Conservation (phyloP, 1,140 invertebrate genomes). For the Oryzaephilus surinamensis region DNA sequence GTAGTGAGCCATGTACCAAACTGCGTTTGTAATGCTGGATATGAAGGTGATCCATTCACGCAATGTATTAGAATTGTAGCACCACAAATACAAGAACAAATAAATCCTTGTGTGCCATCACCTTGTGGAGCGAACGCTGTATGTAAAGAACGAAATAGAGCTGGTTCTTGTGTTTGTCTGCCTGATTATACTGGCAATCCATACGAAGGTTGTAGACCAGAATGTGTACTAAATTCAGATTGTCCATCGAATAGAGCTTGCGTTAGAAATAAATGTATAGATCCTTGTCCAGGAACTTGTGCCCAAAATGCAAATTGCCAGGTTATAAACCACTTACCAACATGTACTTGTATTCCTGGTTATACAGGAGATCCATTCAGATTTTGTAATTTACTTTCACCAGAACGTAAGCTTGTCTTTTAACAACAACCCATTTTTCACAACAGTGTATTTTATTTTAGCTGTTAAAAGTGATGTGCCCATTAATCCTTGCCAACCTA, state of each 20-base stretch:
- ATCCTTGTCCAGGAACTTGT: slow-evolving; percentile 65
- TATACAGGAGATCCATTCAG: slow-evolving; percentile 53
- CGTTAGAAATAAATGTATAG: slow-evolving; percentile 55
- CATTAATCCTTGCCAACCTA: slow-evolving; percentile 53
- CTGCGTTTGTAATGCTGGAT: slow-evolving; percentile 56
- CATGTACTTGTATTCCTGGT: slow-evolving; percentile 48
- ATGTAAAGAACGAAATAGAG: slow-evolving; percentile 46
- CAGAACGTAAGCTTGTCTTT: not conserved
- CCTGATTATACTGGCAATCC: slow-evolving; percentile 41
- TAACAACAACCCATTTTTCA: slow-evolving; percentile 11
- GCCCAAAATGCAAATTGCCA: slow-evolving; percentile 51
- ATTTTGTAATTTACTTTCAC: slow-evolving; percentile 41
- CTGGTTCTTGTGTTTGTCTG: slow-evolving; percentile 39
- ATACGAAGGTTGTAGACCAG: slow-evolving; percentile 51
- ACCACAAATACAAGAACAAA: slow-evolving; percentile 53
- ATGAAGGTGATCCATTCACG: slow-evolving; percentile 64
- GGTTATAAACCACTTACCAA: slow-evolving; percentile 55
- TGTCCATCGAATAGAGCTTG: slow-evolving; percentile 55
- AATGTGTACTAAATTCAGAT: slow-evolving; percentile 57
- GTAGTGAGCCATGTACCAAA: slow-evolving; percentile 67
- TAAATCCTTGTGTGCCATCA: slow-evolving; percentile 54
- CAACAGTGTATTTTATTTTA: slow-evolving; percentile 14
- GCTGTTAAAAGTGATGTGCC: slow-evolving; percentile 37
- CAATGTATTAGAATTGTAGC: slow-evolving; percentile 62
- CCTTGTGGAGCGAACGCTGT: slow-evolving; percentile 60